A percentile compares a stretch with the other conserved stretches of the same genome.
These are phyloP conservation scores for Xiphydria camelus DNA, from an alignment of 2,888 invertebrate species.

Conservation along the genomic window DNA sequence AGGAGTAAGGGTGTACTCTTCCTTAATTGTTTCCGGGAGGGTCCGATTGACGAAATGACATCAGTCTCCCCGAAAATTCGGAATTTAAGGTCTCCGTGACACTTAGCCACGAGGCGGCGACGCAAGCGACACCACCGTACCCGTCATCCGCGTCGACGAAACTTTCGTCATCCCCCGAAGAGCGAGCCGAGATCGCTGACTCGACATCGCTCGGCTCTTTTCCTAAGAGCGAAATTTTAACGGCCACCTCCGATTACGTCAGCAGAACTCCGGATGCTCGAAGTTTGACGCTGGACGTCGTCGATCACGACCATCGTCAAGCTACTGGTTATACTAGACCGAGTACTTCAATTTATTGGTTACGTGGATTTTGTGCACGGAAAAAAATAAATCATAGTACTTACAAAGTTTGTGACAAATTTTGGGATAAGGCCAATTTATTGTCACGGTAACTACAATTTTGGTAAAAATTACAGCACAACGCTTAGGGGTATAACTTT, in stretches of 20 bases:
- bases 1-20: too few species aligned
- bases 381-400: too few species aligned
- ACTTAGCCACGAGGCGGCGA: conserved; percentile 10
- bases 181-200: conserved; percentile 3
- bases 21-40: too few species aligned
- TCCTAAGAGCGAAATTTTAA: conserved; percentile 22
- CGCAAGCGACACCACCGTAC: conserved; percentile 12
- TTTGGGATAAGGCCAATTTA: too few species aligned
- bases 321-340: conserved; percentile 3
- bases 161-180: neutral
- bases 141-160: conserved; percentile 8
- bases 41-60: conserved; percentile 1
- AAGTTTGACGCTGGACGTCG: conserved; percentile 7
- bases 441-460: too few species aligned
- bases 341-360: conserved; percentile 5
- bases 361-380: too few species aligned
- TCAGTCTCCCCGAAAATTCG: conserved; percentile 1
- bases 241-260: conserved; percentile 23
- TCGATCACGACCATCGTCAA: conserved; percentile 8
- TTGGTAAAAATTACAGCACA: too few species aligned
- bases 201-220: conserved; percentile 12
- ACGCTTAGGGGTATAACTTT: too few species aligned
- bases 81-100: conserved; percentile 17
- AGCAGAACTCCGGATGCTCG: conserved; percentile 8
- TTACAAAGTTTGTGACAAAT: too few species aligned